Evolutionary conservation across 2,113 vertebrate species (phyloP), one percentile per base, ranked within the genome.

Genomic region (Mixornis gularis): DNA sequence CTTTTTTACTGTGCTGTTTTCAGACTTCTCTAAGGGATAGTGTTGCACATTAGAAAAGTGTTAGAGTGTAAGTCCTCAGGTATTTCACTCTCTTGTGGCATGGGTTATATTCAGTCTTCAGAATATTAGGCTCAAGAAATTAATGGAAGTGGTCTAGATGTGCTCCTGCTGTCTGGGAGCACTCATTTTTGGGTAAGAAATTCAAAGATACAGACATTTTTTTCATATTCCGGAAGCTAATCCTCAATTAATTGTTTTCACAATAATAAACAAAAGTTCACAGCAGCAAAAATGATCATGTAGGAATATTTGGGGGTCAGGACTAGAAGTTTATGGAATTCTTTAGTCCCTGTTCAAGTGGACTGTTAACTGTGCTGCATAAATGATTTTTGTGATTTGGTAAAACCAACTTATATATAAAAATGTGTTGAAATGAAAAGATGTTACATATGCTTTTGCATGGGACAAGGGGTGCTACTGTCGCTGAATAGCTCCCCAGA

Each of bases 1-100:
- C 43, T 71, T 92, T 92, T 89, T 89, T 64, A 38, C 27, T 72
- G 12, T 62, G 51, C 2, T 34, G 17, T 72, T 87, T 92, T 79
- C 73, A 72, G 51, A 7, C 49, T 92, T 81, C 43, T 87, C 59
- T 76, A 40, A 48, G 40, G 18, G 59, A 66, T 73, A 38, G 12
- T 84, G 44, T 63, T 88, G 53, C 25, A 27, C 18, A 60, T 81
- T 32, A 85, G 48, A 46, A 74, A 81, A 65, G 26, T 49, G 25
- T 62, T 46, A 27, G 12, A 59, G 29, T 38, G 6, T 52, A 65
- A 52, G 5, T 62, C 55, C 38, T 89, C 29, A 17, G 29, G 40
- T 86, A 38, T 78, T 88, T 63, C 13, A 30, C 64, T 92, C n/a
- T 76, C 10, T 66, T 81, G 27, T 59, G 58, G 38, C 49, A 52